phyloP scores from a whole-genome alignment of 2,113 vertebrate genomes.

The Indicator maculatus region DNA sequence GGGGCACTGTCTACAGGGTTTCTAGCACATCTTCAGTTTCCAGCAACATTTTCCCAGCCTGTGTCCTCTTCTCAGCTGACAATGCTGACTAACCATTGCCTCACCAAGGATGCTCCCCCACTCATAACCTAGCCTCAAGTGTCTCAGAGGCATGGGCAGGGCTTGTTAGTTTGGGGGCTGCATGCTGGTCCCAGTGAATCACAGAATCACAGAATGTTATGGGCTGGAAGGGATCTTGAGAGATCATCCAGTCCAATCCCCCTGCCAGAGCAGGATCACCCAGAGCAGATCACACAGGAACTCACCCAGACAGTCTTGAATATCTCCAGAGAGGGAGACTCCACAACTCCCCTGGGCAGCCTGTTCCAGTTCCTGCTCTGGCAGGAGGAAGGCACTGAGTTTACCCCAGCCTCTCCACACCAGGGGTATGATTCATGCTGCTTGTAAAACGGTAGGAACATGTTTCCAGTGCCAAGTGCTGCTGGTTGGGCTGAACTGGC shows the following conservation, averaged over 20 bases:
- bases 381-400: background rate
- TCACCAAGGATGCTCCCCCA: background rate
- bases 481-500: accelerated
- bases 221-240: too few relatives aligned
- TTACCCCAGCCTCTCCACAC: background rate
- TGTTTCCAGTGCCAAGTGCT: background rate
- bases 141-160: background rate
- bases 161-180: background rate
- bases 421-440: accelerated
- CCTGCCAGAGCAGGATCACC: too few relatives aligned
- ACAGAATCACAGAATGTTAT: too few relatives aligned
- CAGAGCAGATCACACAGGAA: too few relatives aligned
- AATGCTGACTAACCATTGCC: background rate
- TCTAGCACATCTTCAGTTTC: background rate
- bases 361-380: background rate
- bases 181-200: accelerated
- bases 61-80: background rate
- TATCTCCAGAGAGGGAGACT: too few relatives aligned
- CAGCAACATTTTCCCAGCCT: background rate
- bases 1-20: background rate
- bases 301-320: too few relatives aligned
- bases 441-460: background rate
- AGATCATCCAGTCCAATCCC: too few relatives aligned
- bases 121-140: background rate
- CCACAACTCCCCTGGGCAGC: too few relatives aligned